phyloP scores from a whole-genome alignment of 2,888 invertebrate genomes.

The Eupithecia subfuscata region DNA sequence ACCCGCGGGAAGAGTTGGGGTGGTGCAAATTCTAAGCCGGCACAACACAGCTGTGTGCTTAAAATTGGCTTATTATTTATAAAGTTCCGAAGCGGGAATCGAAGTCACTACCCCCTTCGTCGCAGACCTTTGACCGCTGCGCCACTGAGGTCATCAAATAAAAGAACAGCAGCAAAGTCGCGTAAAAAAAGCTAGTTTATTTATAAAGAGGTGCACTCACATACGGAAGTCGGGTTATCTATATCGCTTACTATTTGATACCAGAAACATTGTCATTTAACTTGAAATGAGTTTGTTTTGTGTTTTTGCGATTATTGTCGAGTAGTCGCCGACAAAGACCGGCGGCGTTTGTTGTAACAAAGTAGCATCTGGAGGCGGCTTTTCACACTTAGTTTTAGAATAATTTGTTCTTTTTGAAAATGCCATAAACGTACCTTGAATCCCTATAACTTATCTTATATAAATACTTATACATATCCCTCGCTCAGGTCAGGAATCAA shows the following conservation, averaged over 20 bases:
- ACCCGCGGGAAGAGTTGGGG: no score
- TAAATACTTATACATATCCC: no score
- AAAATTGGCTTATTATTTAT: no score
- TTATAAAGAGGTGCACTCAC: background rate
- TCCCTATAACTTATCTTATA: no score
- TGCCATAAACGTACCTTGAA: no score
- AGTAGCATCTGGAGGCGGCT: background rate
- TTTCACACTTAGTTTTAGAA: no score
- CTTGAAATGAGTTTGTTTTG: background rate
- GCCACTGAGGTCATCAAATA: background rate
- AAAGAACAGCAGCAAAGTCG: background rate
- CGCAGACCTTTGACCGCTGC: background rate
- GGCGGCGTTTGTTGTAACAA: background rate
- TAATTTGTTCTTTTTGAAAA: no score
- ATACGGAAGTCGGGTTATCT: background rate
- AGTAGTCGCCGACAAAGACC: slow-evolving; percentile 1
- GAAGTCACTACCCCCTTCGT: background rate
- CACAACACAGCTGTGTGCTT: no score
- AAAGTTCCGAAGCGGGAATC: background rate
- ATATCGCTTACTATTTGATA: background rate
- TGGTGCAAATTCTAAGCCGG: no score
- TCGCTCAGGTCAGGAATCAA: no score
- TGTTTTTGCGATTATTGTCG: background rate
- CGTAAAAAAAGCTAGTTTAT: background rate
- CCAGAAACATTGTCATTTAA: background rate